Conservation (phyloP, 2,113 vertebrate genomes). For the Atherinomorus stipes region DNA sequence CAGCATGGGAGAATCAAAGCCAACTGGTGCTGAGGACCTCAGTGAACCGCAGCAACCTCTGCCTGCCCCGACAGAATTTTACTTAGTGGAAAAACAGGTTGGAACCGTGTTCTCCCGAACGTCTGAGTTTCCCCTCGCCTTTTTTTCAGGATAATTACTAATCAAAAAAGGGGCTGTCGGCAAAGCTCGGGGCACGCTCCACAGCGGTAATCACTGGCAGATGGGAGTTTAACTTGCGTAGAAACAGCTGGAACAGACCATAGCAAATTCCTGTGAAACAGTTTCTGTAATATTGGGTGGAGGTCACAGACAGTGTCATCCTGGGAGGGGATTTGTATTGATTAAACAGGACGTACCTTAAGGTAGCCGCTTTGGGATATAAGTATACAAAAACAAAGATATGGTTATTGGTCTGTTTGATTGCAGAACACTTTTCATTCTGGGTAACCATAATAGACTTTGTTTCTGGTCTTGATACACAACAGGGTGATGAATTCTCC, state of each 20-base stretch:
- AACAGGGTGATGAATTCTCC: constrained; percentile 60
- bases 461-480: constrained; percentile 43
- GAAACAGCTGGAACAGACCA: constrained; percentile 67
- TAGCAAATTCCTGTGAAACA: constrained; percentile 60
- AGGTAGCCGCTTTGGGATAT: constrained; percentile 11
- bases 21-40: constrained; percentile 68
- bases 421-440: constrained; percentile 26
- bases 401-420: constrained; percentile 30
- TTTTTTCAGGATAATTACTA: constrained; percentile 77
- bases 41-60: constrained; percentile 71
- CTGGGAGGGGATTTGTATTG: constrained; percentile 49
- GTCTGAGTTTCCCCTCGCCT: constrained; percentile 55
- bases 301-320: constrained; percentile 70
- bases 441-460: constrained; percentile 6
- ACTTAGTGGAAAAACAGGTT: constrained; percentile 69
- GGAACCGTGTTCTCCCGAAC: constrained; percentile 60
- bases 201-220: constrained; percentile 75
- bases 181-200: constrained; percentile 60
- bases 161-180: constrained; percentile 77
- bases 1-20: constrained; percentile 72
- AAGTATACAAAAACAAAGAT: constrained; percentile 14
- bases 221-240: constrained; percentile 65
- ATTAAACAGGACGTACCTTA: constrained; percentile 18
- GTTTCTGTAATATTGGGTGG: constrained; percentile 54
- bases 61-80: constrained; percentile 64